Evolutionary conservation across 2,113 vertebrate genomes (phyloP).

Genomic region (Cavia aperea): DNA sequence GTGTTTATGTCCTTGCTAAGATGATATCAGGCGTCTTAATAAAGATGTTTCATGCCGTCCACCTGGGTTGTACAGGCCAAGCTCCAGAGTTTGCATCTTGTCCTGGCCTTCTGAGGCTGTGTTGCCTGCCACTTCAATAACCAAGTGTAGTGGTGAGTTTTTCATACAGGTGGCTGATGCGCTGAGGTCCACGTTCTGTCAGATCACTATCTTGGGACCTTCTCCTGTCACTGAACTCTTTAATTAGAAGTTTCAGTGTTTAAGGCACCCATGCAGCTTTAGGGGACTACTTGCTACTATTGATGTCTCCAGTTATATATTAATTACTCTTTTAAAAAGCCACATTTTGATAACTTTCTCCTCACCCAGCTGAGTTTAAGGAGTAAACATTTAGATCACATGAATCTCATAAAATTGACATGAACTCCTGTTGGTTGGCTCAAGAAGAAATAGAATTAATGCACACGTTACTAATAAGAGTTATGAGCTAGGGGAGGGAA

Average conservation of each 20-base stretch:
- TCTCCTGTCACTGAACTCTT: conserved; percentile 11
- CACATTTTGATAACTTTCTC: background rate
- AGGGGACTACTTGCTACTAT: background rate
- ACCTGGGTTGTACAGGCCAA: background rate
- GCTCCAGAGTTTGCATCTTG: background rate
- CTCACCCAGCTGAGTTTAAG: background rate
- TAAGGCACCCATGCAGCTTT: background rate
- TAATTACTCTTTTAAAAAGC: conserved; percentile 8
- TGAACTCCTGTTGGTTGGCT: background rate
- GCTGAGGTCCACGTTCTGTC: background rate
- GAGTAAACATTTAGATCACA: background rate
- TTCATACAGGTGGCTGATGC: background rate
- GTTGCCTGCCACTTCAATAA: background rate
- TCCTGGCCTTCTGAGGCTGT: background rate
- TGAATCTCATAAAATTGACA: background rate
- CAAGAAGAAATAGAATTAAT: background rate
- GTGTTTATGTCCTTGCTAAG: background rate
- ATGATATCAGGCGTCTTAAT: background rate
- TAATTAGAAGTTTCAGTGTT: background rate
- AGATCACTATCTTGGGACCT: background rate
- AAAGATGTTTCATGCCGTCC: background rate
- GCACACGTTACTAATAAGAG: background rate
- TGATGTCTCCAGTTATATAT: background rate
- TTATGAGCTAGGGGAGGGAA: background rate
- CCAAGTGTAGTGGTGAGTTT: background rate